Evolutionary conservation across 2,797 vertebrate genomes (phyloP), one percentile per base, ranked within the genome.

Genomic region (Micrastur ruficollis): DNA sequence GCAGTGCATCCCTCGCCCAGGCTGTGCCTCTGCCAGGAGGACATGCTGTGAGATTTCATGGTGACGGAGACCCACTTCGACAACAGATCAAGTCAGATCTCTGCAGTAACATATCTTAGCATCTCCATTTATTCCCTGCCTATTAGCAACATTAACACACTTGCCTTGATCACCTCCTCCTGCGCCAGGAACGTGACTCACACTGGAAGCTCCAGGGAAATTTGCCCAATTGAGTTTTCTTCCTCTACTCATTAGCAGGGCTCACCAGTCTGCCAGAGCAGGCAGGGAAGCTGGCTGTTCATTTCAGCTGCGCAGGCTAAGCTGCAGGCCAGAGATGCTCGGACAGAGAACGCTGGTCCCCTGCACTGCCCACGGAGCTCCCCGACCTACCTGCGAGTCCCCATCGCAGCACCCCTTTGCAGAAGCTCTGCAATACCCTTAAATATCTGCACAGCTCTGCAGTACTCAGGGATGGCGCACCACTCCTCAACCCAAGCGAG

Each of bases 401-500:
- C 46, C 2, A 1, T 32, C 1, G 2, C 34, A 62, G 75, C 63
- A 22, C 14, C 26, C 10, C 27, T 61, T 26, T 32, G 32, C 56
- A 40, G 42, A 9, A 36, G 49, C 65, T 71, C 49, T 2, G 0
- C 1, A 6, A 34, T 6, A 10, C 13, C 17, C 80, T 9, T 17
- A 3, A 11, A 19, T 5, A 27, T 2, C 49, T 6, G 38, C 17
- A 0, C n/a, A 46, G 73, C 25, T 23, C 81, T 6, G 3, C 29
- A 6, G 40, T 4, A 9, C 42, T 27, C 1, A 0, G 47, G 20
- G 55, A 23, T 4, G 6, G 71, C 49, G 62, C 17, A 36, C 55
- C 2, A 2, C 1, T 44, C 44, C 65, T 40, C 58, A 29, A 25
- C 15, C 5, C 23, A 4, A 5, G 8, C 0, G 1, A 84, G 12